Base-by-base conservation (phyloP, 1,140 invertebrate species). In the Neoseiulus cucumeris region DNA sequence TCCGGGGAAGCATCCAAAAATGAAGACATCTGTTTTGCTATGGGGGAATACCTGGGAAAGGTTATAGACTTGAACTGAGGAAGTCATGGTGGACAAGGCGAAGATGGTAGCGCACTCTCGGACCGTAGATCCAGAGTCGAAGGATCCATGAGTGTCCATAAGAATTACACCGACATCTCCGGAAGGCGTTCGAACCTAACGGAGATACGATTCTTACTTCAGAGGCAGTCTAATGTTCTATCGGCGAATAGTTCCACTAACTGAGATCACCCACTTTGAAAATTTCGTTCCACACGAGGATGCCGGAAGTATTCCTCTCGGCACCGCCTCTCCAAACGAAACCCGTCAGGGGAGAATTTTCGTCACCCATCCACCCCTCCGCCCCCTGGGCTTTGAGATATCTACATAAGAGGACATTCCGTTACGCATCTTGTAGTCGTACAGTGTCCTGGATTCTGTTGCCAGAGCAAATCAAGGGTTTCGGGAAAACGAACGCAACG, bases 111-210 rank as follows among this genome's bases (percentile, higher is more conserved):
- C 93, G 78, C 90, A 93, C 74, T 97, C 92, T 68, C 87, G 83
- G 0, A 97, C 91, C 1, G 93, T 97, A 42, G 89, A 92, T 75
- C 94, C 85, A 74, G 87, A 92, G 76, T 98, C 94, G 78, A 97
- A 98, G 9, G 92, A 87, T 65, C 94, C 94, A 78, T 98, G 93
- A 12, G 93, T 98, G 74, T 98, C 93, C 82, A 97, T 84, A 44
- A 98, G 76, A 66, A 96, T 80, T 20, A 96, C 83, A 45, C 86
- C 91, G 30, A 39, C 33, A 69, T 78, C 74, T 18, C 75, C 76
- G 70, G 68, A 71, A 7, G 71, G 68, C 29, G 70, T 55, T 67
- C 68, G 74, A 33, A 75, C 66, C 29, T 70, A 47, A n/a, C n/a
- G n/a, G n/a, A n/a, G n/a, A n/a, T n/a, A n/a, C n/a, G n/a, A n/a